These are phyloP conservation scores for Paramacrobiotus metropolitanus DNA, from an alignment of 1,140 invertebrate genomes.

Conservation along the genomic window DNA sequence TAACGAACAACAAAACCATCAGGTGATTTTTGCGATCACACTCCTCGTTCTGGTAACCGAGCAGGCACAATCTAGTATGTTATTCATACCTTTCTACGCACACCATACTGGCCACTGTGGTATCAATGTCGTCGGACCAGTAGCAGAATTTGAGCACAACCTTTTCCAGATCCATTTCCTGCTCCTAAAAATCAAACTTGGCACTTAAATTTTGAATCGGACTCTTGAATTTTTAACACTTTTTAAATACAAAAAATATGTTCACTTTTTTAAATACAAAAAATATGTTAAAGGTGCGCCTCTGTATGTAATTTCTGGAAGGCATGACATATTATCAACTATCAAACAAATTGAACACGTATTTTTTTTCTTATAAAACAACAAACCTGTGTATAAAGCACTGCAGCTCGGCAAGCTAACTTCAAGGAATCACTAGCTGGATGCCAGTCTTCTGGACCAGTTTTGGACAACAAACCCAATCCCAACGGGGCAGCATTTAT, in stretches of 20 bases:
- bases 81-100: not conserved
- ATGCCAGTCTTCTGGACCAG: conserved; percentile 55
- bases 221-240: no score
- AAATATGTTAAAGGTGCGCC: no score
- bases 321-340: no score
- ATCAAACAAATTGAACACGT: no score
- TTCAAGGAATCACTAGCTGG: conserved; percentile 43
- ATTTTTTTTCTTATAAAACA: no score
- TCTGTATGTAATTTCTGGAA: no score
- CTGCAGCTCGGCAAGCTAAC: conserved; percentile 23
- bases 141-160: not conserved
- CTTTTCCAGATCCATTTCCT: not conserved
- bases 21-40: not conserved
- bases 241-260: no score
- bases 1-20: not conserved
- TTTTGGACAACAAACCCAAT: conserved; percentile 54
- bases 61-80: not conserved
- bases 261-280: no score
- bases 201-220: no score
- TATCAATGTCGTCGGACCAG: not conserved
- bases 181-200: not conserved
- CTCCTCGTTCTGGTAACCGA: no score
- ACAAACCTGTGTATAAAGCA: conserved; percentile 21
- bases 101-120: not conserved
- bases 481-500: conserved; percentile 53